Base-by-base conservation (phyloP, 2,888 invertebrate genomes). In the Thyatira batis region DNA sequence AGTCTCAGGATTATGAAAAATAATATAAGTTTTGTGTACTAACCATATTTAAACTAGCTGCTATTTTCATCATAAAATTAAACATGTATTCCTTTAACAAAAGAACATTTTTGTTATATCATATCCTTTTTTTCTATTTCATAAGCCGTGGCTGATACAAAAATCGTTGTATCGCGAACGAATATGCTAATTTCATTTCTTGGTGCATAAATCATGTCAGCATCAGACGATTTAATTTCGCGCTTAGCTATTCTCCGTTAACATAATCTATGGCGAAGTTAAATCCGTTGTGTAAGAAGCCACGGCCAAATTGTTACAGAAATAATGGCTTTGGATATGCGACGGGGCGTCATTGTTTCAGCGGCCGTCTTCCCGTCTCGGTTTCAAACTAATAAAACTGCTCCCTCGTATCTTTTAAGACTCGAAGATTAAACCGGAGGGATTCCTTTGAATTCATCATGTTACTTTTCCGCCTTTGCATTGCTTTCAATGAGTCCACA, bases 331-430 rank as follows among this genome's bases (percentile, higher is more conserved):
- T 33, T 39, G 25, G 65, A 60, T 55, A 64, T 51, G 52, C 30
- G 45, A 43, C 52, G 58, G 57, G 39, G 8, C 23, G 2, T 51
- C 51, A 61, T 49, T 63, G 61, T 60, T 68, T 64, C 66, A 68
- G 66, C 66, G 61, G 58, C 51, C 51, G 61, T 52, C 45, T 46
- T 49, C 60, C 52, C 52, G 55, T 60, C 58, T 67, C 55, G 54
- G 49, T 33, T 63, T 54, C 51, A 43, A 54, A 67, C 53, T 61
- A 65, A 69, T 67, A 59, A 67, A 69, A 57, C 49, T 53, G 54
- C 45, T 52, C 50, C 50, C 53, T 60, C 28, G 45, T 50, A 60
- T 60, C 63, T 57, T 57, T 57, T 58, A 53, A 60, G 54, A 53
- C 55, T 51, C 13, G 45, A 58, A 60, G 62, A 65, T 25, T 51